Evolutionary conservation across 2,113 vertebrate genomes (phyloP).

Genomic region (Malurus elegans): DNA sequence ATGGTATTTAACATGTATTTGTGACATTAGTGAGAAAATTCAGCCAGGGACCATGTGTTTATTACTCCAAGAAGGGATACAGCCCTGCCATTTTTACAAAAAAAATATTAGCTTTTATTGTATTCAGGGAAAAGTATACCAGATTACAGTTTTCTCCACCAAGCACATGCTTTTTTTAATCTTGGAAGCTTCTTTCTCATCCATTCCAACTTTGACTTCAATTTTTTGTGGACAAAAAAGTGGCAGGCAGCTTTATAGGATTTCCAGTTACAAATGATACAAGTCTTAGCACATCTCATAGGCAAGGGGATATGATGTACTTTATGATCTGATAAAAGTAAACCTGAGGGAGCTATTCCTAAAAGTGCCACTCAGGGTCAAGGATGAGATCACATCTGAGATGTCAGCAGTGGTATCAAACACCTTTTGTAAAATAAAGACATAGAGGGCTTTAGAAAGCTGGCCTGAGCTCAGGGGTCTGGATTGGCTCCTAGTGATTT

Average conservation of each 20-base stretch:
- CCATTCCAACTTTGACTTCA: conserved; percentile 33
- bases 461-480: neutral
- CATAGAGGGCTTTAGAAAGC: conserved; percentile 28
- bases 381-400: conserved; percentile 61
- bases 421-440: conserved; percentile 44
- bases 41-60: neutral
- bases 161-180: neutral
- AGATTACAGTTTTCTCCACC: neutral
- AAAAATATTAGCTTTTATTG: neutral
- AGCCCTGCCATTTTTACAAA: neutral
- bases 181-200: conserved; percentile 20
- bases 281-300: conserved; percentile 38
- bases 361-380: conserved; percentile 45
- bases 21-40: neutral
- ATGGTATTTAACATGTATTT: neutral
- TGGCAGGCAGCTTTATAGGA: conserved; percentile 48
- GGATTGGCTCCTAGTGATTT: neutral
- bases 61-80: neutral
- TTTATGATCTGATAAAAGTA: conserved; percentile 58
- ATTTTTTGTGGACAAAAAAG: conserved; percentile 8
- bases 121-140: neutral
- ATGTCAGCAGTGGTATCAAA: conserved; percentile 32
- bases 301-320: conserved; percentile 38
- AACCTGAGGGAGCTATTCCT: conserved; percentile 60
- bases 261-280: conserved; percentile 51